Evolutionary conservation across 2,113 vertebrate species (phyloP).

Genomic region (Ageneiosus marmoratus): DNA sequence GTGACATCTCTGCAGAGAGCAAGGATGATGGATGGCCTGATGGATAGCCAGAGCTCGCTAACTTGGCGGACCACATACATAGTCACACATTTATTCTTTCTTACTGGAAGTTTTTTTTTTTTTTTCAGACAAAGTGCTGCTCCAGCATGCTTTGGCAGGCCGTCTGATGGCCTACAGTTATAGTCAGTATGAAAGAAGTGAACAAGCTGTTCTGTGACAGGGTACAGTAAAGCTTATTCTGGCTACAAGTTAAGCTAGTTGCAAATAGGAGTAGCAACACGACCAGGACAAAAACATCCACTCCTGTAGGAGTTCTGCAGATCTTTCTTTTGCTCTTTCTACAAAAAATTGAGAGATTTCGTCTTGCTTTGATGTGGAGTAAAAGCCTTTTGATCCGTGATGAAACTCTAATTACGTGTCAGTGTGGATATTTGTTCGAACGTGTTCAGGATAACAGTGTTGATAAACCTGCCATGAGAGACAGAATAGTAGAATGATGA

Average conservation of each 20-base stretch:
- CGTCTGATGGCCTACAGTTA: conserved; percentile 32
- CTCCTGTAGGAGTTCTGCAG: conserved; percentile 23
- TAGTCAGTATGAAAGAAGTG: conserved; percentile 29
- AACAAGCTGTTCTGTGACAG: conserved; percentile 32
- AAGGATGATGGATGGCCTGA: conserved; percentile 43
- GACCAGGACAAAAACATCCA: conserved; percentile 25
- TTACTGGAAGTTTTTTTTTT: conserved; percentile 8
- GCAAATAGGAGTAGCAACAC: conserved; percentile 28
- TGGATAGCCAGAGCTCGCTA: conserved; percentile 31
- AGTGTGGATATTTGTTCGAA: conserved; percentile 52
- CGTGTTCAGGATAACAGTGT: conserved; percentile 45
- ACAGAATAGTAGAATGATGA: conserved; percentile 1
- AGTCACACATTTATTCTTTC: conserved; percentile 14
- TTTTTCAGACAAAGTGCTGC: neutral
- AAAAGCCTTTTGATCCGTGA: conserved; percentile 56
- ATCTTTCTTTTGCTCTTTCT: conserved; percentile 48
- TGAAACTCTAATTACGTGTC: conserved; percentile 54
- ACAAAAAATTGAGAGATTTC: conserved; percentile 56
- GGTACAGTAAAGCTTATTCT: conserved; percentile 46
- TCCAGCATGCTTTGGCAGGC: conserved; percentile 12
- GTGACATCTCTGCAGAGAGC: neutral
- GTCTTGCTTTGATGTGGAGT: conserved; percentile 51
- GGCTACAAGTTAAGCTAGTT: conserved; percentile 35
- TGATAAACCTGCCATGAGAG: conserved; percentile 23
- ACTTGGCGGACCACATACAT: conserved; percentile 29